Evolutionary conservation across 1,140 invertebrate species (phyloP), one percentile per base, ranked within the genome.

Genomic region (Tyrophagus putrescentiae): DNA sequence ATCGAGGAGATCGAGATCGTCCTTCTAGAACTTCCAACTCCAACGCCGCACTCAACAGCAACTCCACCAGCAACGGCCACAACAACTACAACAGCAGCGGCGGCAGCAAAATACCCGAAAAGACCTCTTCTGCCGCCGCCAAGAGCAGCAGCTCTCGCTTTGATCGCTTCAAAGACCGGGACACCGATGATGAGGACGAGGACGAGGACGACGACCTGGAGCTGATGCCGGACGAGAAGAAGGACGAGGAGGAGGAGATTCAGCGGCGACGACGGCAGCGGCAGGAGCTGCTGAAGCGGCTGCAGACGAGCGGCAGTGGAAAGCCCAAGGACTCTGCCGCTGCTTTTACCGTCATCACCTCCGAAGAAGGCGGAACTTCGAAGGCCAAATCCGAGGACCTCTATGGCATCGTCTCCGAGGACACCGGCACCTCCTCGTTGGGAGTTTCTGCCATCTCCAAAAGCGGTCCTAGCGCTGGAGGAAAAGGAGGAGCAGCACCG

Each of bases 181-280:
- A 1, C 23, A 44, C 36, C 2, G n/a, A n/a, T n/a, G n/a, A n/a
- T n/a, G n/a, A n/a, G n/a, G 36, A 59, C 16, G 62, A 64, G 27
- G 48, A 32, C 23, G 45, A 33, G 29, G 62, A 62, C 42, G 44
- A 64, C 29, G 62, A 64, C 28, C 53, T 68, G 13, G 81, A 86
- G 61, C 81, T 88, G 50, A 84, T 87, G 62, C 80, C 84, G 57
- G 81, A 83, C 62, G 63, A 65, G 56, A 84, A 88, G 44, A 90
- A 95, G 62, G n/a, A n/a, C n/a, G 91, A 94, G 63, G 90, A 94
- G 72, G 87, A 93, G 71, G 91, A 94, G 70, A 96, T 96, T 72
- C 86, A 94, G 70, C 80, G 81, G 68, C 77, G 88, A 65, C 78
- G 92, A 62, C 87, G 87, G 71, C 82, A 91, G 70, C 76, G 92